Base-by-base conservation (phyloP, 1,140 invertebrate genomes). In the Ctenoplectra terminalis region DNA sequence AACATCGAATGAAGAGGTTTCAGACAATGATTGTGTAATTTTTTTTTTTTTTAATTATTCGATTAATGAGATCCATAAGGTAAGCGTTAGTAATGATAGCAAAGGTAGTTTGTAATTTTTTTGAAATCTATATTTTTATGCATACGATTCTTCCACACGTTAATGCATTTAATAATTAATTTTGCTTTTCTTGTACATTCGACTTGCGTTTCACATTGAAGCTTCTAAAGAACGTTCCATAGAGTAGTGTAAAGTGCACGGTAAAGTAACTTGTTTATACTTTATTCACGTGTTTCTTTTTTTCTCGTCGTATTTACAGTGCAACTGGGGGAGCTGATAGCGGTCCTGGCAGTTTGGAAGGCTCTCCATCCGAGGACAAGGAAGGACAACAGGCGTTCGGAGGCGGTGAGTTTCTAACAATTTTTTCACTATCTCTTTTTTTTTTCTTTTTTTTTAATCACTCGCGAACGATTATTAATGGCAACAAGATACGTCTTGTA, bases 261-360 rank as follows among this genome's bases (percentile, higher is more conserved):
- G 20, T 15, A 54, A 26, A 6, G 67, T 23, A n/a, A 23, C 8
- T 26, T 4, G 50, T 54, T 71, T 52, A 8, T 40, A 54, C 1
- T 26, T 71, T 54, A 26, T 37, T 56, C 67, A 29, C 46, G 48
- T 11, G 40, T 40, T 46, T n/a, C n/a, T n/a, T 40, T 40, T 40
- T 23, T 6, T 26, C 13, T 15, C 34, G 8, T 56, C 9, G 20
- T 71, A 69, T 67, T 92, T 94, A 84, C 94, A 98, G 97, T 94
- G 97, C 97, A 75, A 98, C 97, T 84, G 97, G 97, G 64, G 97
- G 97, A 78, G 97, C 97, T 26, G 97, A 98, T 91, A 97, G 97
- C 91, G 95, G 96, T 85, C 96, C 96, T 61, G 96, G 94, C 48
- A 97, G 96, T 74, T 95, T 95, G 70, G 95, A 95, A 67, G 97